These are phyloP conservation scores for Colletes collaris DNA, from an alignment of 2,888 invertebrate genomes.

Conservation along the genomic window DNA sequence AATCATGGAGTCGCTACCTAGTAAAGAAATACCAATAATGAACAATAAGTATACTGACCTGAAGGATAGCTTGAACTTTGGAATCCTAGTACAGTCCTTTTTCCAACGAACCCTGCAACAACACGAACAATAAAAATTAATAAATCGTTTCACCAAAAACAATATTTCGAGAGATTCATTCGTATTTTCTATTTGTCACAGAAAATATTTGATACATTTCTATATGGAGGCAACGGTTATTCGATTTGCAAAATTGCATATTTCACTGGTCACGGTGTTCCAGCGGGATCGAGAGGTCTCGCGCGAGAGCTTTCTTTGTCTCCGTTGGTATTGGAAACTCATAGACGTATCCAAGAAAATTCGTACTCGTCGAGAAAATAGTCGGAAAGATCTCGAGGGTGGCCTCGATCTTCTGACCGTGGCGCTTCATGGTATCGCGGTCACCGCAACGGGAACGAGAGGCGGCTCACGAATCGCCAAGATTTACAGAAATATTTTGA, in stretches of 20 bases:
- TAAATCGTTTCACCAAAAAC: neutral
- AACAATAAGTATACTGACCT: neutral
- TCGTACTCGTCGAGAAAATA: neutral
- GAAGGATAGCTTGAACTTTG: neutral
- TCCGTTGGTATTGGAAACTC: neutral
- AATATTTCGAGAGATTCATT: neutral
- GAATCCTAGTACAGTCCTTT: neutral
- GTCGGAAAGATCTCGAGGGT: neutral
- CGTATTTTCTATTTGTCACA: no score
- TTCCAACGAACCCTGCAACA: neutral
- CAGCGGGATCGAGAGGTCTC: neutral
- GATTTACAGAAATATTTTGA: constrained; percentile 50
- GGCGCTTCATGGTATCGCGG: neutral
- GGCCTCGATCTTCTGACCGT: neutral
- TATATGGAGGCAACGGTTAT: no score
- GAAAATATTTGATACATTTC: no score
- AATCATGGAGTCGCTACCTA: no score
- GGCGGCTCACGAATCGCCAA: constrained; percentile 40
- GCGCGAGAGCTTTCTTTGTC: neutral
- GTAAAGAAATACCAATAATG: no score
- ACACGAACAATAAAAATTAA: neutral
- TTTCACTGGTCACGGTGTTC: neutral
- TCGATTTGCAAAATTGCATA: no score
- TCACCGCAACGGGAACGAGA: neutral
- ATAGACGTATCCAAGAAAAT: neutral